phyloP scores from a whole-genome alignment of 2,113 vertebrate genomes.

The Corythornis madagascariensis region DNA sequence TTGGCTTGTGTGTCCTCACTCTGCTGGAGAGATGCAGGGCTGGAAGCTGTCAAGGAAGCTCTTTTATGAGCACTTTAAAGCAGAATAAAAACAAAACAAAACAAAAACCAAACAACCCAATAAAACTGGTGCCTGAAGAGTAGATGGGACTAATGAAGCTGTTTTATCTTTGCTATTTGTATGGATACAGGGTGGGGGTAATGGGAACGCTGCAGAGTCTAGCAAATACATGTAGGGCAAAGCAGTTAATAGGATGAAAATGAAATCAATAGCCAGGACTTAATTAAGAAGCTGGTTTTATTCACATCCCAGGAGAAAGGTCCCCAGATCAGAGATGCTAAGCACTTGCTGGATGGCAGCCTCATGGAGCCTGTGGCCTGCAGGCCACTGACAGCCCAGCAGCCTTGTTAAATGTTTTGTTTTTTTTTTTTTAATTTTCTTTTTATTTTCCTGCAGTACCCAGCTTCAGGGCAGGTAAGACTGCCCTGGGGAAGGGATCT shows the following conservation, averaged over 20 bases:
- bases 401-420: neutral
- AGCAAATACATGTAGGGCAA: slow-evolving; percentile 25
- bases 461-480: too few species aligned
- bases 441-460: too few species aligned
- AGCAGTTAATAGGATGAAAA: slow-evolving; percentile 46
- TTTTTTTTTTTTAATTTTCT: too few species aligned
- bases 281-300: slow-evolving; percentile 34
- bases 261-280: slow-evolving; percentile 22
- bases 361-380: neutral
- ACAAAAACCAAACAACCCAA: neutral
- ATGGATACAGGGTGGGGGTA: neutral
- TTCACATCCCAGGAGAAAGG: neutral
- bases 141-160: slow-evolving; percentile 34
- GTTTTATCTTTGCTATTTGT: slow-evolving; percentile 21
- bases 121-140: neutral
- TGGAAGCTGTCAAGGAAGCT: slow-evolving; percentile 32
- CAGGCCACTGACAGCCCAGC: neutral
- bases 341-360: neutral
- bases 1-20: neutral
- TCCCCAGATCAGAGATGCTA: neutral
- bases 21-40: neutral
- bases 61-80: slow-evolving; percentile 52
- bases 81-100: neutral
- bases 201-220: neutral
- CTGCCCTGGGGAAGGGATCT: too few species aligned